These are phyloP conservation scores for Chouioia cunea DNA, from an alignment of 2,888 invertebrate genomes.

Conservation along the genomic window DNA sequence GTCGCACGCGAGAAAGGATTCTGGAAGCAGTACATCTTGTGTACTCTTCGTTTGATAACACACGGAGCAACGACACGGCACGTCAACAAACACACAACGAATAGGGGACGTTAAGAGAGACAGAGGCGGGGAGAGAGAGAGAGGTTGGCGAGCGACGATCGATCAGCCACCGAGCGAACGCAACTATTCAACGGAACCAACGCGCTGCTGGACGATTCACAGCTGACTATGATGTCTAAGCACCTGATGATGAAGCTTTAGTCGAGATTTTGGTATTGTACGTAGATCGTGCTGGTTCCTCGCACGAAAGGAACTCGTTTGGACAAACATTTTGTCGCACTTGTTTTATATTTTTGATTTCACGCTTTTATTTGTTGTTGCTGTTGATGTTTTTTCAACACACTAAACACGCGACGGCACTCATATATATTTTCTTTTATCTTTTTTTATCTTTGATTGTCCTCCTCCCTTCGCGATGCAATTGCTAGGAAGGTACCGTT, in stretches of 20 bases:
- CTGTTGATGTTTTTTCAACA: no score
- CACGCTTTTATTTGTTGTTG: no score
- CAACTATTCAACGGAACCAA: background rate
- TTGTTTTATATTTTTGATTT: background rate
- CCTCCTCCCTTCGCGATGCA: no score
- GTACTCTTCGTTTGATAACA: background rate
- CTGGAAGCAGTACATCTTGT: conserved; percentile 67
- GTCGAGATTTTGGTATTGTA: conserved; percentile 27
- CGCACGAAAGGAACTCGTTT: background rate
- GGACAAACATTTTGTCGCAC: conserved; percentile 1
- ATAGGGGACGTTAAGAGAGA: background rate
- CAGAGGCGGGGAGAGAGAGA: background rate
- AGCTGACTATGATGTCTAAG: background rate
- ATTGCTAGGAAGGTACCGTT: no score
- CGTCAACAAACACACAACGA: no score
- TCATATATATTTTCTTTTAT: no score
- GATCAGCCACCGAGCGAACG: background rate
- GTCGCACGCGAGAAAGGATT: conserved; percentile 65
- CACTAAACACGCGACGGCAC: no score
- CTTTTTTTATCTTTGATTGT: no score
- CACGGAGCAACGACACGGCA: background rate
- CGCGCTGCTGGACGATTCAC: conserved; percentile 5
- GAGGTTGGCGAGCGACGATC: background rate
- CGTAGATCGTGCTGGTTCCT: conserved; percentile 7
- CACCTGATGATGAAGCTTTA: conserved; percentile 5